Base-by-base conservation (phyloP, 1,140 invertebrate species). In the Achroia grisella region DNA sequence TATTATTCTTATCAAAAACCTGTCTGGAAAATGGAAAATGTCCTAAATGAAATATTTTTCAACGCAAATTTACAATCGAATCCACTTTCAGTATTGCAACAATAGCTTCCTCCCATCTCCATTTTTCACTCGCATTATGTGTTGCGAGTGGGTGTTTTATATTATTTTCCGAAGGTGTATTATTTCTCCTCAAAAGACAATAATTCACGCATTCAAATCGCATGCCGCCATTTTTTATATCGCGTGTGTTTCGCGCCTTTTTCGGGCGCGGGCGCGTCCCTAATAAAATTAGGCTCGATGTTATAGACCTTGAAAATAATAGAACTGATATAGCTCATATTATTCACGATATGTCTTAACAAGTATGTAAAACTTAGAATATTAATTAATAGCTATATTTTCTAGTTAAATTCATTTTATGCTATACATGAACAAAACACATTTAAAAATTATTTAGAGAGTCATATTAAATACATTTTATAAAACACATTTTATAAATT, bases 241-340 rank as follows among this genome's bases (percentile, higher is more conserved):
- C 75, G 80, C 80, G 80, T 84, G 80, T 84, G 80, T 75, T 84
- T 84, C 78, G 78, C 80, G 80, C 78, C 80, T 82, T 80, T 77
- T 77, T 79, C 74, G 69, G 74, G 67, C 71, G 68, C 69, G 80
- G 78, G 74, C 56, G 75, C 65, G 71, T 79, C 68, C 71, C 71
- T 85, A 85, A 85, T 81, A 85, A 85, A 85, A 85, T 85, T 85
- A 85, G 75, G 73, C 67, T 68, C 59, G 30, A 44, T 44, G 58
- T 45, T 56, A 62, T 63, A 78, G 74, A 75, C 41, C 32, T 60
- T 30, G 15, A 28, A 69, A 64, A 10, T 9, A 30, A 39, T 68
- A 77, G 70, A 82, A 27, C 10, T 12, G 4, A 3, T 3, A 23
- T 3, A 3, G 6, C 2, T 23, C 6, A 23, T 23, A 23, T 3